Percentiles rank a stretch among this genome's conserved stretches.
These are phyloP conservation scores for Lepidurus apus DNA, from an alignment of 1,140 invertebrate species.

Conservation along the genomic window DNA sequence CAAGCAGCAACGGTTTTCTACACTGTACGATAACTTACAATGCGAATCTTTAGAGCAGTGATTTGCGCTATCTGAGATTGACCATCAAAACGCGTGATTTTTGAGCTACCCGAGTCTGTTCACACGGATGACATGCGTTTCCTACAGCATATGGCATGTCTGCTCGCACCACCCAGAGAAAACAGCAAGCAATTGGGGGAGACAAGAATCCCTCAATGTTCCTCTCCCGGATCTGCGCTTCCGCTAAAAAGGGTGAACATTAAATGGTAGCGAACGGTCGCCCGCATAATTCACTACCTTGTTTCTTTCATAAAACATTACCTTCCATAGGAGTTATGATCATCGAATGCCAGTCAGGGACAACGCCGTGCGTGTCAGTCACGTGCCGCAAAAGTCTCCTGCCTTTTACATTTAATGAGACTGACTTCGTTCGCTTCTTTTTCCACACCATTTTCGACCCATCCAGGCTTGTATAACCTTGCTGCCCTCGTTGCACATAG, in stretches of 20 bases:
- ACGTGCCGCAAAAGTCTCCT: neutral
- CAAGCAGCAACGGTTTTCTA: too few species aligned
- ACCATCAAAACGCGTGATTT: too few species aligned
- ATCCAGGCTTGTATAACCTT: too few species aligned
- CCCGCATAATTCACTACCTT: slow-evolving; percentile 5
- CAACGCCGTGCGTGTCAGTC: neutral
- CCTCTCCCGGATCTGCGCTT: neutral
- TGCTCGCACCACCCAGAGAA: neutral
- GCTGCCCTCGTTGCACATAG: too few species aligned
- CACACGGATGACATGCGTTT: neutral
- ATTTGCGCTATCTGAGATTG: too few species aligned
- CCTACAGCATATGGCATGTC: slow-evolving; percentile 14
- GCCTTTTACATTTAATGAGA: neutral
- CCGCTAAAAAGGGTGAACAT: neutral
- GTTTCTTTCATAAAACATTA: neutral
- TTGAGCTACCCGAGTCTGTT: neutral
- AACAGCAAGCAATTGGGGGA: neutral
- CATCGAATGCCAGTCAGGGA: slow-evolving; percentile 6
- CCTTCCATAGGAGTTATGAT: neutral
- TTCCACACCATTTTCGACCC: neutral
- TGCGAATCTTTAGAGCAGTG: too few species aligned
- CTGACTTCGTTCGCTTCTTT: neutral
- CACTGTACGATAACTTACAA: too few species aligned
- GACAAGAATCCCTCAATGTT: neutral
- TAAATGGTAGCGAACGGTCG: neutral